phyloP scores from a whole-genome alignment of 2,797 vertebrate species.

The Sparidentex hasta region DNA sequence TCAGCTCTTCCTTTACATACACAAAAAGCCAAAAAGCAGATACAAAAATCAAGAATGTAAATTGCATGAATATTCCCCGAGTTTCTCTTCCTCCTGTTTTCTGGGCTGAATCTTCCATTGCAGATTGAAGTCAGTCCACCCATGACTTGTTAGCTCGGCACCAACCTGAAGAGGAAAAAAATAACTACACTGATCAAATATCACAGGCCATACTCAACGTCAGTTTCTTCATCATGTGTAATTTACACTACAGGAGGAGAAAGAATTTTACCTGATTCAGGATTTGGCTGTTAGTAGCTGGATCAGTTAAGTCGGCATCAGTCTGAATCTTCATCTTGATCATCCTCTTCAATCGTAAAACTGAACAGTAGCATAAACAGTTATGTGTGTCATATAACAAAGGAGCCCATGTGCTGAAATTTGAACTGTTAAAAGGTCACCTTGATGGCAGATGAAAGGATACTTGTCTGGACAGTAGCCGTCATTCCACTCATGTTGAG shows the following conservation, averaged over 20 bases:
- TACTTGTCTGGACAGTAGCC: accelerated
- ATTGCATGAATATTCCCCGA: neutral
- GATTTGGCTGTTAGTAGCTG: slow-evolving; percentile 1
- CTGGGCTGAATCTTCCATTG: slow-evolving; percentile 12
- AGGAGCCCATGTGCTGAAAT: neutral
- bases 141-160: neutral
- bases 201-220: neutral
- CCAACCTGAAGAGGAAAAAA: neutral
- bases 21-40: neutral
- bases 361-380: neutral
- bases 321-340: slow-evolving; percentile 20
- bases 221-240: neutral
- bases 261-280: slow-evolving; percentile 8
- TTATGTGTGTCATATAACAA: neutral
- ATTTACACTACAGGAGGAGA: no score
- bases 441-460: slow-evolving; percentile 27
- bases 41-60: neutral
- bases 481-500: neutral
- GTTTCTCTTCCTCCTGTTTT: neutral
- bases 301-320: slow-evolving; percentile 5
- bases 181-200: neutral
- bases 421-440: neutral
- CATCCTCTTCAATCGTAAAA: neutral
- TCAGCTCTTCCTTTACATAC: no score
- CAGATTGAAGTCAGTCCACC: slow-evolving; percentile 17